phyloP scores from a whole-genome alignment of 2,888 invertebrate genomes.

The Heliconius charithonia region DNA sequence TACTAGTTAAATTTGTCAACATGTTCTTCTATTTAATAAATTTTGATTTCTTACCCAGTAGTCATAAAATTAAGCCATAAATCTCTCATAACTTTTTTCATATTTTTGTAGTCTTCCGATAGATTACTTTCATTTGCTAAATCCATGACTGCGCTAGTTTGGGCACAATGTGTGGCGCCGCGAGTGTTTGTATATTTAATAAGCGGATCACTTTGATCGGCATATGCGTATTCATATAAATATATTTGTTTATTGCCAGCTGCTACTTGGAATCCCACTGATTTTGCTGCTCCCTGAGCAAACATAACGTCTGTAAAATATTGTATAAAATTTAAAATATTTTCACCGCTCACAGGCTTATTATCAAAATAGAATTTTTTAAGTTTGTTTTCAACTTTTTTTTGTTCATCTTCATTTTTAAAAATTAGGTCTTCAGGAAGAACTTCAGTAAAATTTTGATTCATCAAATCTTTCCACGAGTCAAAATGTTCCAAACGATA shows the following conservation, averaged over 20 bases:
- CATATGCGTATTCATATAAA: conserved; percentile 61
- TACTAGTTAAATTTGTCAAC: too few species aligned
- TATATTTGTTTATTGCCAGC: conserved; percentile 60
- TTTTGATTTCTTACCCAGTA: conserved; percentile 49
- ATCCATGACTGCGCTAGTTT: conserved; percentile 54
- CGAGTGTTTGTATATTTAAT: conserved; percentile 52
- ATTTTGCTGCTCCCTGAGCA: conserved; percentile 52
- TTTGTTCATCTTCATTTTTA: conserved; percentile 53
- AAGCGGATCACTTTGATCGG: conserved; percentile 50
- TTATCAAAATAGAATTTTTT: conserved; percentile 58
- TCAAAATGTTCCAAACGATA: conserved; percentile 50
- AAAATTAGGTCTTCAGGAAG: conserved; percentile 61
- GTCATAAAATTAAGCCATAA: conserved; percentile 53
- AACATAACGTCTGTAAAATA: conserved; percentile 67
- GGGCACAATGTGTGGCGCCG: conserved; percentile 53
- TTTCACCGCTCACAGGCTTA: conserved; percentile 51
- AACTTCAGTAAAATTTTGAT: conserved; percentile 60
- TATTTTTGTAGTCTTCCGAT: conserved; percentile 44
- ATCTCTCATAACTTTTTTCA: conserved; percentile 50
- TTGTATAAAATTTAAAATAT: conserved; percentile 56
- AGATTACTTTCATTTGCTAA: conserved; percentile 45
- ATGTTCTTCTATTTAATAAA: too few species aligned
- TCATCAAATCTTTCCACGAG: conserved; percentile 58
- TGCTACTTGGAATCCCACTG: conserved; percentile 54
- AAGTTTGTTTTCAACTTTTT: conserved; percentile 52